These are phyloP conservation scores for Pomacea canaliculata DNA, from an alignment of 2,888 invertebrate species.

Conservation along the genomic window DNA sequence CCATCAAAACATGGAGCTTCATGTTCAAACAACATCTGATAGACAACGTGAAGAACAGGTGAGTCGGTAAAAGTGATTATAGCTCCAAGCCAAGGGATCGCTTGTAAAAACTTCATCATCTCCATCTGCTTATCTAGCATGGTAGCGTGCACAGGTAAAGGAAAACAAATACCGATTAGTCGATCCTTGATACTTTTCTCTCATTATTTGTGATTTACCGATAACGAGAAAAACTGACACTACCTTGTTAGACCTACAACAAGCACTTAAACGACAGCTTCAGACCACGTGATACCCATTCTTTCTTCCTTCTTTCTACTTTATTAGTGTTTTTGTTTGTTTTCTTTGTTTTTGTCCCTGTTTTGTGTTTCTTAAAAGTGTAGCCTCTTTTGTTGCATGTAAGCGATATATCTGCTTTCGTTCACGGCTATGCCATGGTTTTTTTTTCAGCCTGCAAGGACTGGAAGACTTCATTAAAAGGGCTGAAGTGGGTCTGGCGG, in stretches of 20 bases:
- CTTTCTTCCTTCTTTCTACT: too few species aligned
- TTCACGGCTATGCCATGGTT: too few species aligned
- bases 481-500: constrained; percentile 87
- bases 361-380: too few species aligned
- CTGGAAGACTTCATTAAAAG: constrained; percentile 88
- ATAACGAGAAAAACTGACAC: too few species aligned
- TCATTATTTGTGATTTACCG: neutral
- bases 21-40: constrained; percentile 97
- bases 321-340: too few species aligned
- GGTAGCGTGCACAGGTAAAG: too few species aligned
- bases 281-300: too few species aligned
- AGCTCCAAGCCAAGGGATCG: neutral
- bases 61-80: constrained; percentile 29
- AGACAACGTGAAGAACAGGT: constrained; percentile 84
- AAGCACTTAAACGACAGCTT: too few species aligned
- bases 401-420: too few species aligned
- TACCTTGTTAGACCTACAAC: too few species aligned
- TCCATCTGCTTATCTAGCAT: too few species aligned
- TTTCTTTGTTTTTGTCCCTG: neutral
- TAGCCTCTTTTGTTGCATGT: too few species aligned
- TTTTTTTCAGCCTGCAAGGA: constrained; percentile 79
- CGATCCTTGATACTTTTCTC: neutral
- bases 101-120: neutral
- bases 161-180: neutral
- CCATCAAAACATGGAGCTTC: constrained; percentile 92